Conservation (phyloP, 2,888 invertebrate species). For the Mesorhabditis spiculigera region DNA sequence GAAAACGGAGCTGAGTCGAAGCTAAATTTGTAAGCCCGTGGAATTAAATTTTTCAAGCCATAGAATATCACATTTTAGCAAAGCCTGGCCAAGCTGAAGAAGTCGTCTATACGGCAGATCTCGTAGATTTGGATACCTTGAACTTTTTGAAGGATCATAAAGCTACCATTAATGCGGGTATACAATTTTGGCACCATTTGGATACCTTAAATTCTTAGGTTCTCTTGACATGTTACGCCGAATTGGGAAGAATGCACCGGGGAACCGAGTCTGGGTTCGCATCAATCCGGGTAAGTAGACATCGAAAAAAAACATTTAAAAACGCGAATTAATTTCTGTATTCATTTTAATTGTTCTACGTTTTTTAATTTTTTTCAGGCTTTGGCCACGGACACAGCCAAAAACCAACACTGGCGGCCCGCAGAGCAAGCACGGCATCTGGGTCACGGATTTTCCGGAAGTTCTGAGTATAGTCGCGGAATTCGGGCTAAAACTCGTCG, state of each 20-base stretch:
- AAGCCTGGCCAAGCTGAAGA: neutral
- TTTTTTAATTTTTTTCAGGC: neutral
- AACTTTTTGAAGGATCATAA: neutral
- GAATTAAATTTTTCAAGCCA: no score
- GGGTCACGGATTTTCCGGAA: neutral
- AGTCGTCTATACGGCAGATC: neutral
- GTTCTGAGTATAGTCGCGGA: neutral
- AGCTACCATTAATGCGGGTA: no score
- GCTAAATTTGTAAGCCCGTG: neutral
- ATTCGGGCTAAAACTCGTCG: neutral
- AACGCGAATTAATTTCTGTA: neutral
- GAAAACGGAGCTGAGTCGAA: neutral
- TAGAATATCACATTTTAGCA: no score
- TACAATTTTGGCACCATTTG: no score
- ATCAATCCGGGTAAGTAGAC: neutral
- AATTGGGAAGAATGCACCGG: neutral
- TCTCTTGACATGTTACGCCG: conserved; percentile 1
- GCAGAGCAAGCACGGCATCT: conserved; percentile 4
- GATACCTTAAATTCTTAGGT: neutral
- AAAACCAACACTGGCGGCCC: neutral
- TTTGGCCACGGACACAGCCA: neutral
- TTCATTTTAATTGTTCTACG: neutral
- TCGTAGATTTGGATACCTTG: neutral
- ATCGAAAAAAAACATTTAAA: no score
- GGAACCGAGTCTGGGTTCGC: neutral